Evolutionary conservation across 2,888 invertebrate species (phyloP), one percentile per base, ranked within the genome.

Genomic region (Ichneumoninae sp.): DNA sequence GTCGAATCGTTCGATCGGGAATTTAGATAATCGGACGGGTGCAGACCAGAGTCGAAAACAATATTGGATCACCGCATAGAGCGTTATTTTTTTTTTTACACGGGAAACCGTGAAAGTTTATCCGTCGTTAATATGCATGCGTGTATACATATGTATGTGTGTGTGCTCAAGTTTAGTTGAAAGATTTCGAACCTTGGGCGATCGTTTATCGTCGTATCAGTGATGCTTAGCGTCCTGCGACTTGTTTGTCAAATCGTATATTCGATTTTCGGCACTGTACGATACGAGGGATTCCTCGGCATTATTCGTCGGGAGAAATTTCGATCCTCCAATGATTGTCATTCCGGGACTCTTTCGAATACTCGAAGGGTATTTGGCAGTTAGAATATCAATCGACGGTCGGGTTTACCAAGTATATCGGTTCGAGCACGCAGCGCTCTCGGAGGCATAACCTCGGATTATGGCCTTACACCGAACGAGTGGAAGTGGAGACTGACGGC

Each of bases 401-500:
- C 77, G 57, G 63, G 60, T 71, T 57, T n/a, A 77, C 22, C 44
- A 47, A 16, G 44, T 47, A 16, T 60, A 19, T 76, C 71, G 71
- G 69, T 79, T 40, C 33, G 60, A 36, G 44, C 16, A 44, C 47
- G 16, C 60, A 57, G 47, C 68, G 68, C 47, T 69, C 47, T 69
- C 19, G 44, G 33, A 44, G 19, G 83, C 85, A 87, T 87, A 87
- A 87, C 87, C 87, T 83, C 80, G 73, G 36, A 50, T 30, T 60
- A 57, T 66, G 81, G 47, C 84, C 83, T 85, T 73, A 76, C 77
- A 54, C 63, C 65, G 44, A 66, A 69, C 68, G 40, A 82, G 75
- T 75, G 36, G 65, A 77, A 81, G 71, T 84, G 78, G 78, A 40
- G 69, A 52, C 57, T 57, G 57, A 57, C 22, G 26, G 52, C 10